Base-by-base conservation (phyloP, 2,888 invertebrate species). In the Pherbina coryleti region DNA sequence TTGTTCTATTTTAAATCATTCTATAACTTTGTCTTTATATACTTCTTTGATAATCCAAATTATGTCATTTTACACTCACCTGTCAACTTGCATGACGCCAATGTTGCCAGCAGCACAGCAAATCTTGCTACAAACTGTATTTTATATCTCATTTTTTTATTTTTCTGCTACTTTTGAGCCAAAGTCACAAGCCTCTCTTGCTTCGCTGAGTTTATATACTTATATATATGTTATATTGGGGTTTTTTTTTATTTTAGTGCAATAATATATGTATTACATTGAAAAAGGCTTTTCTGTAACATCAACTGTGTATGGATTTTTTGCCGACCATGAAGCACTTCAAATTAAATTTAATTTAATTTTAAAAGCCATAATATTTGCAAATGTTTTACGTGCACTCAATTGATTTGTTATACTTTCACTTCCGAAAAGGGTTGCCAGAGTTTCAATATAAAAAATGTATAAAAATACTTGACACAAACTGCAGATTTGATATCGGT, bases 11-110 rank as follows among this genome's bases (percentile, higher is more conserved):
- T 31, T 31, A 5, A 31, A 3, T 31, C 31, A 31, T 31, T 31
- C 3, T 37, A 5, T 4, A 7, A 5, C 7, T 4, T 11, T 1
- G 11, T 14, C 11, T 44, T 11, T 2, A 44, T 11, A 11, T 44
- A 11, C 14, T 11, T 44, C 11, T 44, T 44, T 11, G 14, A 14
- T 44, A 44, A 44, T 44, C 0, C 2, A 44, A 44, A 44, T 60
- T 60, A 37, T 67, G 34, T 22, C 37, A 67, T 11, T 34, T 25
- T 51, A 3, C 64, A 77, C 79, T 77, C 66, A 79, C 79, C 79
- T 72, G 67, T 17, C 17, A 57, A 31, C 22, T 64, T 57, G 57
- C 69, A 75, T 7, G 71, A 17, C 28, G 28, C 57, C 75, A 79
- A 49, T 67, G 72, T 72, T 77, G 75, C 67, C 77, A 77, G 14